These are phyloP conservation scores for Cephalotes varians DNA, from an alignment of 2,888 invertebrate species.

Conservation along the genomic window DNA sequence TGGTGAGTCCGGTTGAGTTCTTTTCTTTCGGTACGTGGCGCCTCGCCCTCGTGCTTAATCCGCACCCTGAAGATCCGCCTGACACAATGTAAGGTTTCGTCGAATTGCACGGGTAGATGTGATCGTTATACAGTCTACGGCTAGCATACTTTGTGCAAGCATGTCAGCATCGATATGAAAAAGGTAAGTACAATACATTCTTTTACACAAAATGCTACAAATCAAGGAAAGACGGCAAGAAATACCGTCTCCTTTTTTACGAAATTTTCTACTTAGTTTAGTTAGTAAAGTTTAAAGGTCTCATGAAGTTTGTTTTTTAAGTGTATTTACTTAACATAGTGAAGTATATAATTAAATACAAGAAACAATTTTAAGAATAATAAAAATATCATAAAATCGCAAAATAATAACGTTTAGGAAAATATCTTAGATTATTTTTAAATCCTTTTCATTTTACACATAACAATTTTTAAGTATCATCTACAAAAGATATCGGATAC, in stretches of 20 bases:
- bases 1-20: neutral
- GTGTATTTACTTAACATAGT: neutral
- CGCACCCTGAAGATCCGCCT: constrained; percentile 73
- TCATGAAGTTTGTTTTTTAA: neutral
- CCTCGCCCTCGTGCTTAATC: constrained; percentile 79
- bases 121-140: constrained; percentile 69
- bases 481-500: neutral
- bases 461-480: neutral
- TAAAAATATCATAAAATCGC: neutral
- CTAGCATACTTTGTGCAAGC: constrained; percentile 53
- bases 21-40: constrained; percentile 48
- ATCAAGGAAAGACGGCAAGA: neutral
- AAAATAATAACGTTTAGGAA: neutral
- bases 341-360: neutral
- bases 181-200: constrained; percentile 52
- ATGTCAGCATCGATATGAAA: constrained; percentile 53
- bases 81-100: constrained; percentile 78
- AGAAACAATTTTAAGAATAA: neutral
- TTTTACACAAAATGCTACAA: neutral
- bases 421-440: neutral
- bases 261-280: neutral
- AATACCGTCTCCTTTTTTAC: neutral
- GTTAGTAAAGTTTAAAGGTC: neutral
- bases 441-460: neutral
- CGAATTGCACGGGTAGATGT: constrained; percentile 67